Evolutionary conservation across 2,888 invertebrate species (phyloP), one percentile per base, ranked within the genome.

Genomic region (Aspidiotus destructor): DNA sequence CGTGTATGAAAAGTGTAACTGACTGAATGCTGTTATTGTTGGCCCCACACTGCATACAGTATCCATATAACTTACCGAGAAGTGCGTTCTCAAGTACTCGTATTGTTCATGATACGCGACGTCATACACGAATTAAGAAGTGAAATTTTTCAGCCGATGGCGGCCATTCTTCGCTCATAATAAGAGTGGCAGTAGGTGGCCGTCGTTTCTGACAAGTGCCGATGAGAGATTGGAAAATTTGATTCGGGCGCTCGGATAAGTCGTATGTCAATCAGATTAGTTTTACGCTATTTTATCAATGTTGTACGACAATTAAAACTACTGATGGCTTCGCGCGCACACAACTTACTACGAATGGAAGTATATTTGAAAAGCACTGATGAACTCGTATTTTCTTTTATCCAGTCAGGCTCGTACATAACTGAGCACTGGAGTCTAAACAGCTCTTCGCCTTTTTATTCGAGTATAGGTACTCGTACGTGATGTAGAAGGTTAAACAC

Each of bases 61-160:
- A n/a, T 48, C 28, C 28, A 28, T 28, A 28, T 28, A 28, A 28
- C 28, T 28, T 28, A 28, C 28, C 28, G 28, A 28, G 28, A 28
- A 28, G 28, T 28, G 28, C 28, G 28, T 28, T 28, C 48, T 48
- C 48, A 40, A 40, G 17, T 40, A 28, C 28, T 28, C 28, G 28
- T 28, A 16, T 16, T 61, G 41, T 48, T 48, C 48, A 48, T 16
- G 15, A 57, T 57, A 17, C 15, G 57, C 16, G 11, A 16, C 57
- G 11, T 52, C 52, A n/a, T 13, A 52, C 13, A 15, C 52, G 13
- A 28, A 28, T 11, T 17, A 16, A 28, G 17, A 58, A 58, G 58
- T 58, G 58, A 58, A 58, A 58, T 58, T 58, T 28, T 17, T 58
- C 40, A 28, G 55, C 55, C 55, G 55, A 28, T 58, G 58, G 58